A percentile compares a stretch with the other conserved stretches of the same genome.
These are phyloP conservation scores for Siniperca chuatsi DNA, from an alignment of 2,113 vertebrate species.

Conservation along the genomic window DNA sequence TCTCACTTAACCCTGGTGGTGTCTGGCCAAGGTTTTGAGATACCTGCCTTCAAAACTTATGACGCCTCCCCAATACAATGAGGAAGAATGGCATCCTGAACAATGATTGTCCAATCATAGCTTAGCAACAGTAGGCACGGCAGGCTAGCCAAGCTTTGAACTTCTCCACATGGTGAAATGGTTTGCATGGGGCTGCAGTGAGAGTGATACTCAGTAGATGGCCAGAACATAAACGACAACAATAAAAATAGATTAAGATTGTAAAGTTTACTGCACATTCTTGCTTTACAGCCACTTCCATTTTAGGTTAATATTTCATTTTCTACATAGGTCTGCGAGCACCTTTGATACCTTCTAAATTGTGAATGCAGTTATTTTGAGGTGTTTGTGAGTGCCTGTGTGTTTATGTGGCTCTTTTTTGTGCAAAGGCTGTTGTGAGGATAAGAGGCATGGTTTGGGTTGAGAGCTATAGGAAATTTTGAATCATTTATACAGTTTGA, in stretches of 20 bases:
- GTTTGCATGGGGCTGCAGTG: background rate
- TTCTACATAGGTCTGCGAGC: constrained; percentile 21
- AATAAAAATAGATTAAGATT: background rate
- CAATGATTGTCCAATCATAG: background rate
- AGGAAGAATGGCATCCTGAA: too few relatives aligned
- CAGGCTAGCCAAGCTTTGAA: background rate
- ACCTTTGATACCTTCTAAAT: constrained; percentile 37
- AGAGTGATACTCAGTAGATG: background rate
- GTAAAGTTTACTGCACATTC: background rate
- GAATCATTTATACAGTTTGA: constrained; percentile 68
- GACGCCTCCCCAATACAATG: background rate
- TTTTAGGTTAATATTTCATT: background rate
- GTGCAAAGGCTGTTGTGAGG: constrained; percentile 15
- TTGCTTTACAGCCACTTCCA: constrained; percentile 10
- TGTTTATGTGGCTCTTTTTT: constrained; percentile 32
- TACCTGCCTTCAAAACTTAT: background rate
- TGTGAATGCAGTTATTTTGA: constrained; percentile 44
- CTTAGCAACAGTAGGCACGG: background rate
- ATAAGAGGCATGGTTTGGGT: constrained; percentile 42
- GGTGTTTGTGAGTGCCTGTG: constrained; percentile 13
- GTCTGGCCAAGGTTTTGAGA: background rate
- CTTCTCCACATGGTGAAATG: background rate
- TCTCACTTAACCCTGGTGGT: background rate
- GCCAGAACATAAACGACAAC: background rate
- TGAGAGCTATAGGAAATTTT: constrained; percentile 53